Percentiles rank a stretch among this genome's conserved stretches.
Conservation (phyloP, 2,888 invertebrate species). For the Crioceris asparagi region DNA sequence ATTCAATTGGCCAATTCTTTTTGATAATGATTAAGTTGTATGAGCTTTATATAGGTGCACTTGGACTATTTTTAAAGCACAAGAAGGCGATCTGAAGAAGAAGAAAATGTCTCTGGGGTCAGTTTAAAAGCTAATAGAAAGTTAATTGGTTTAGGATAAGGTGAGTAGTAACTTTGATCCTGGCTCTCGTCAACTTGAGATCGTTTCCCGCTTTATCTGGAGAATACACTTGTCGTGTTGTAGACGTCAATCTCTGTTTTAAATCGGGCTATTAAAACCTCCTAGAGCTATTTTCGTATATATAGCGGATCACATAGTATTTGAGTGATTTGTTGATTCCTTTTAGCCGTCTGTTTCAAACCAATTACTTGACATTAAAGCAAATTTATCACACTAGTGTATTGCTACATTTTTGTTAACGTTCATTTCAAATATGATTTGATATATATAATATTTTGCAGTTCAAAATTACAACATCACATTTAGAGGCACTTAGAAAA, state of each 20-base stretch:
- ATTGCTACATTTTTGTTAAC: too few species aligned
- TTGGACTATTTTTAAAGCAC: too few species aligned
- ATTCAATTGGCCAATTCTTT: too few species aligned
- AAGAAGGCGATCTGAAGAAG: too few species aligned
- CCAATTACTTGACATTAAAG: not conserved
- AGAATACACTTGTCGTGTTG: slow-evolving; percentile 18
- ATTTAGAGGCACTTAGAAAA: too few species aligned
- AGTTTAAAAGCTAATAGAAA: slow-evolving; percentile 26
- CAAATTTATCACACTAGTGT: not conserved
- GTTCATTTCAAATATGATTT: too few species aligned
- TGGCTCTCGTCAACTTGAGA: slow-evolving; percentile 36
- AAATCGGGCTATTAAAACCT: not conserved
- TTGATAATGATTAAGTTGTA: too few species aligned
- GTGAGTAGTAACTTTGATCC: slow-evolving; percentile 34
- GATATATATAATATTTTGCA: too few species aligned
- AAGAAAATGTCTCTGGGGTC: slow-evolving; percentile 22
- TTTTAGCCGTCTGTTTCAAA: slow-evolving; percentile 1
- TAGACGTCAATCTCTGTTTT: not conserved
- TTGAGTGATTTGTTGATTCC: slow-evolving; percentile 1
- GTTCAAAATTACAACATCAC: too few species aligned
- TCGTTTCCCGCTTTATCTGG: slow-evolving; percentile 29
- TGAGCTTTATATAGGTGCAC: too few species aligned
- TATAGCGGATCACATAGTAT: slow-evolving; percentile 1
- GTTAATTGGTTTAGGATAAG: slow-evolving; percentile 34
- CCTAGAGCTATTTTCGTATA: slow-evolving; percentile 2